Percentiles rank a stretch among this genome's conserved stretches.
Conservation (phyloP, 2,113 vertebrate genomes). For the rabbit (Oryctolagus cuniculus) region DNA sequence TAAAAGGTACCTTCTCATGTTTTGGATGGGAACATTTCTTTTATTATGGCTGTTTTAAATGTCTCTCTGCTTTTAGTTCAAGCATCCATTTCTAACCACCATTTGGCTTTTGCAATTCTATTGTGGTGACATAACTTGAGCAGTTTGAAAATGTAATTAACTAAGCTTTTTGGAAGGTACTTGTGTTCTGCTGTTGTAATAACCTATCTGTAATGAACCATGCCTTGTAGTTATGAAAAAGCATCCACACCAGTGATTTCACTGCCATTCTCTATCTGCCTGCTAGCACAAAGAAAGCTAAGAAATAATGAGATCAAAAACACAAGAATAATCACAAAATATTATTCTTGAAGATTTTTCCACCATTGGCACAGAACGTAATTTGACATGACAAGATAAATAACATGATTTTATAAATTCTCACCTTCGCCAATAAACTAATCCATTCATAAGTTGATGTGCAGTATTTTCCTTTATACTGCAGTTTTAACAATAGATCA, state of each 20-base stretch:
- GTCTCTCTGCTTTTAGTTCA: background rate
- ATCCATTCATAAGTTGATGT: background rate
- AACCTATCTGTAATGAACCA: constrained; percentile 79
- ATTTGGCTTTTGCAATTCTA: background rate
- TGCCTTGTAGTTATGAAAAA: constrained; percentile 68
- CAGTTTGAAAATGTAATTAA: constrained; percentile 59
- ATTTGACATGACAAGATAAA: background rate
- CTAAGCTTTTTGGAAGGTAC: background rate
- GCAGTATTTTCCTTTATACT: background rate
- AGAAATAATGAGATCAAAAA: constrained; percentile 29
- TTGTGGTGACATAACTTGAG: background rate
- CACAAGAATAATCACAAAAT: background rate
- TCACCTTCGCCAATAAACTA: background rate
- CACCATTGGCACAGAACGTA: background rate
- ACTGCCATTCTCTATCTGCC: constrained; percentile 58
- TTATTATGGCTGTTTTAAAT: background rate
- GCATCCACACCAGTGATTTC: constrained; percentile 58
- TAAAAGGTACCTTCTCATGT: background rate
- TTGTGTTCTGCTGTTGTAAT: constrained; percentile 77
- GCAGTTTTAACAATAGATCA: background rate
- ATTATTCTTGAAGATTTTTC: background rate
- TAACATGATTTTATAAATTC: background rate
- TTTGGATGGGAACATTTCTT: background rate
- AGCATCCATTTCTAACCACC: background rate
- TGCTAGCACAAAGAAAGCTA: constrained; percentile 29